phyloP scores from a whole-genome alignment of 1,140 invertebrate genomes.

The Portunus trituberculatus region DNA sequence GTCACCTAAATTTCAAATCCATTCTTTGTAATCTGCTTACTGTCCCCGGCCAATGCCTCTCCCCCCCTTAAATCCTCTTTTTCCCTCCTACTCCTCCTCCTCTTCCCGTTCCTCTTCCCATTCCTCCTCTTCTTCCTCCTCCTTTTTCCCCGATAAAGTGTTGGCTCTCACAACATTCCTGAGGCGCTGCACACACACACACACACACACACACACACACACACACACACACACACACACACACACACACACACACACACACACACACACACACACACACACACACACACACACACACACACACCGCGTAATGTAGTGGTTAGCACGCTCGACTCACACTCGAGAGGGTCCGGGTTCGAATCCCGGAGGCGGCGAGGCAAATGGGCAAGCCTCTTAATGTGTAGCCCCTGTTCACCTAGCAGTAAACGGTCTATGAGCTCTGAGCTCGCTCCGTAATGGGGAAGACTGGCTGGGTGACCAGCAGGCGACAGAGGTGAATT shows the following conservation, averaged over 20 bases:
- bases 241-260: conserved; percentile 20
- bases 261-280: not conserved
- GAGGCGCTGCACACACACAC: not conserved
- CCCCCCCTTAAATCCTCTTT: not conserved
- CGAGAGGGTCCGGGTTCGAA: too few species aligned
- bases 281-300: too few species aligned
- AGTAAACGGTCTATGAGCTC: too few species aligned
- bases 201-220: conserved; percentile 2
- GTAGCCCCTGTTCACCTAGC: too few species aligned
- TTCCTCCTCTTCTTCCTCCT: not conserved
- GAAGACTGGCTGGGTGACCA: too few species aligned
- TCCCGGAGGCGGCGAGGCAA: too few species aligned
- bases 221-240: conserved; percentile 20
- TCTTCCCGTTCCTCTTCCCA: too few species aligned
- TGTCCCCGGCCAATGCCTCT: conserved; percentile 1
- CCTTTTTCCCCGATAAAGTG: not conserved
- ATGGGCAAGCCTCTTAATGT: too few species aligned
- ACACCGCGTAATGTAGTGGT: too few species aligned
- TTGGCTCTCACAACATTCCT: not conserved
- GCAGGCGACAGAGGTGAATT: too few species aligned
- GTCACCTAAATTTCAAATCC: conserved; percentile 22
- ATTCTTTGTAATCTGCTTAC: conserved; percentile 5
- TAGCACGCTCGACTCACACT: too few species aligned
- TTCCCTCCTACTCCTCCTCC: not conserved
- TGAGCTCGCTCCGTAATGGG: too few species aligned